Percentiles rank a stretch among this genome's conserved stretches.
phyloP scores from a whole-genome alignment of 2,797 vertebrate genomes.

The Garrulus glandarius region DNA sequence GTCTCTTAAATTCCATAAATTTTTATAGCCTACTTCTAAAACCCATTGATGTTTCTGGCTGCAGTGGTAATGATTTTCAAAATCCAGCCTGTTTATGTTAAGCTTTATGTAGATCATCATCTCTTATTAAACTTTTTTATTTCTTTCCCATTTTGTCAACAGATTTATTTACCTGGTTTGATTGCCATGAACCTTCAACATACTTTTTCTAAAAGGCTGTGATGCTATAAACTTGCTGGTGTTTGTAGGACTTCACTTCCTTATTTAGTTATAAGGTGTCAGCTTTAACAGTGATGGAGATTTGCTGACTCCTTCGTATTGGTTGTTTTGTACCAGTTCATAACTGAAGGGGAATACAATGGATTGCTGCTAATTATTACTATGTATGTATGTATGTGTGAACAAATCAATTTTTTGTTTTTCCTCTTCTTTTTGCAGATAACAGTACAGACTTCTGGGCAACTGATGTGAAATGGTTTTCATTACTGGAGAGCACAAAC shows the following conservation, averaged over 20 bases:
- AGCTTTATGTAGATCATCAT: background rate
- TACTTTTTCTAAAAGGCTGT: background rate
- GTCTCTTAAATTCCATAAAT: background rate
- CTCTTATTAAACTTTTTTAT: background rate
- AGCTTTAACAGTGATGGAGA: background rate
- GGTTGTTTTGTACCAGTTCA: background rate
- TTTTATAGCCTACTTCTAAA: background rate
- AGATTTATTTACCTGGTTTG: background rate
- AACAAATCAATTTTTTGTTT: background rate
- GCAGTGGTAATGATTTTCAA: background rate
- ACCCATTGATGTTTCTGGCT: background rate
- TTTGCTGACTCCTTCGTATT: background rate
- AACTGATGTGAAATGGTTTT: constrained; percentile 89
- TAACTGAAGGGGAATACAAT: background rate
- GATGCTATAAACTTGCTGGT: background rate
- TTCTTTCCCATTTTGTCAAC: background rate
- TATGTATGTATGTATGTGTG: background rate
- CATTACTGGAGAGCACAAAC: constrained; percentile 83
- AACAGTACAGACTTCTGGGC: constrained; percentile 87
- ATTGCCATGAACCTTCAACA: background rate
- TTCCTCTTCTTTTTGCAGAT: constrained; percentile 67
- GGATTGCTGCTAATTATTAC: background rate
- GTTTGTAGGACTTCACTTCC: background rate
- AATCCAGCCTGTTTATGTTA: background rate
- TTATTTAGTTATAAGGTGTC: background rate